phyloP scores from a whole-genome alignment of 2,113 vertebrate genomes.

The Boleophthalmus pectinirostris region DNA sequence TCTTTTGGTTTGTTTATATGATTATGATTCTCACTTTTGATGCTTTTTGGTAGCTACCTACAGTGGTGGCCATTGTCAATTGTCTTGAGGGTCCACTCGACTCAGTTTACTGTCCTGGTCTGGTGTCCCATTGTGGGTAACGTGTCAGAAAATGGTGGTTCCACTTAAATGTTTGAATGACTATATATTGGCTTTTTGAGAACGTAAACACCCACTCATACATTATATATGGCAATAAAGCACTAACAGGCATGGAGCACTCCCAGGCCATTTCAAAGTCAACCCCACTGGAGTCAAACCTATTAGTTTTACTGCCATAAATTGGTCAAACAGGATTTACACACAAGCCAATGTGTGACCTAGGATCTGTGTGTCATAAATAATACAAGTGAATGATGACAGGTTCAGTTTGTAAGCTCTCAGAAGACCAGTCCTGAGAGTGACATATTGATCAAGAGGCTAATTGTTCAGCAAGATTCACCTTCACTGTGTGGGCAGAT shows the following conservation, averaged over 20 bases:
- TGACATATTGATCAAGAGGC: slow-evolving; percentile 3
- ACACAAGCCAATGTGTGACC: background rate
- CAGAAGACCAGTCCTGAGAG: background rate
- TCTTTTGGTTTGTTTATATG: too few relatives aligned
- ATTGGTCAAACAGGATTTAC: background rate
- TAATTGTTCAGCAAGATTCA: background rate
- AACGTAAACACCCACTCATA: slow-evolving; percentile 18
- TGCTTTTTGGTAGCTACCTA: too few relatives aligned
- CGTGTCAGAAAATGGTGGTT: slow-evolving; percentile 23
- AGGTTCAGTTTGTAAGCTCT: background rate
- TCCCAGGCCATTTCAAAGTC: slow-evolving; percentile 3
- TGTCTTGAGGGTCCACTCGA: background rate
- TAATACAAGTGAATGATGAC: slow-evolving; percentile 5
- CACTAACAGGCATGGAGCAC: background rate
- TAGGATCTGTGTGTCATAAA: background rate
- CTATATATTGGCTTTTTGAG: slow-evolving; percentile 23
- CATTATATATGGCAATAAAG: slow-evolving; percentile 27
- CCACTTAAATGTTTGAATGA: slow-evolving; percentile 11
- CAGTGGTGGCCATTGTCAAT: background rate
- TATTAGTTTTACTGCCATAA: background rate
- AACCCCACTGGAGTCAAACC: background rate
- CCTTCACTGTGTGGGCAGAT: background rate
- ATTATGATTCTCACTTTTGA: too few relatives aligned
- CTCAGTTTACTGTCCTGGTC: background rate
- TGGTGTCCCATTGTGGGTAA: slow-evolving; percentile 5